Percentiles rank a stretch among this genome's conserved stretches.
Evolutionary conservation across 2,113 vertebrate species (phyloP).

Genomic region (Pelobates fuscus): DNA sequence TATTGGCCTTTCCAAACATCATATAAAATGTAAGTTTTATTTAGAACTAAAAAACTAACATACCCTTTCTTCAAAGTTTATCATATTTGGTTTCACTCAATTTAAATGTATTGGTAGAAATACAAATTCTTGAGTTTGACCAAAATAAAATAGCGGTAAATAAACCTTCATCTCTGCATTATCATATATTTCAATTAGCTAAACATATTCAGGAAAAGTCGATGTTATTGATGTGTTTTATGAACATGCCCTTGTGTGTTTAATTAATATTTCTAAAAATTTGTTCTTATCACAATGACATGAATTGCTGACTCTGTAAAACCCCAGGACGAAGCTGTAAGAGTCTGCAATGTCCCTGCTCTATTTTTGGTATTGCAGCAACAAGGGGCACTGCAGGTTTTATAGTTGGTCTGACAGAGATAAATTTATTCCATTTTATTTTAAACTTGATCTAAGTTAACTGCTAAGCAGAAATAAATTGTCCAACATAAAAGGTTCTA

Average conservation of each 20-base stretch:
- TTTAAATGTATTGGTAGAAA: too few species aligned
- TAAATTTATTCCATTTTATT: background rate
- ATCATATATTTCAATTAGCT: too few species aligned
- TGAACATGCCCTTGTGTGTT: background rate
- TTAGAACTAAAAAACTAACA: too few species aligned
- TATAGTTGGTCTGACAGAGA: background rate
- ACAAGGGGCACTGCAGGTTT: background rate
- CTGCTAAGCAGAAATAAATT: background rate
- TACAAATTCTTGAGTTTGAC: too few species aligned
- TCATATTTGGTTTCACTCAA: too few species aligned
- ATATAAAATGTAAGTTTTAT: too few species aligned
- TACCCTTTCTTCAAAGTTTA: too few species aligned
- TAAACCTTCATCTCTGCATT: too few species aligned
- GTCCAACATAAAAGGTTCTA: background rate
- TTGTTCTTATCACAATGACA: background rate
- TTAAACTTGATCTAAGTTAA: background rate
- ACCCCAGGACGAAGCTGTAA: slow-evolving; percentile 18
- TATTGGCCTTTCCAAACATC: too few species aligned
- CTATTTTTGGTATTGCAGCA: slow-evolving; percentile 44
- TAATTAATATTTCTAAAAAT: slow-evolving; percentile 11
- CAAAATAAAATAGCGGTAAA: too few species aligned
- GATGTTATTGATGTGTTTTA: background rate
- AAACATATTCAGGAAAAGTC: too few species aligned
- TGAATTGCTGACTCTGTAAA: slow-evolving; percentile 26
- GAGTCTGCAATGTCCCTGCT: slow-evolving; percentile 21